These are phyloP conservation scores for Epistrophe eligans DNA, from an alignment of 2,888 invertebrate species.

Conservation along the genomic window DNA sequence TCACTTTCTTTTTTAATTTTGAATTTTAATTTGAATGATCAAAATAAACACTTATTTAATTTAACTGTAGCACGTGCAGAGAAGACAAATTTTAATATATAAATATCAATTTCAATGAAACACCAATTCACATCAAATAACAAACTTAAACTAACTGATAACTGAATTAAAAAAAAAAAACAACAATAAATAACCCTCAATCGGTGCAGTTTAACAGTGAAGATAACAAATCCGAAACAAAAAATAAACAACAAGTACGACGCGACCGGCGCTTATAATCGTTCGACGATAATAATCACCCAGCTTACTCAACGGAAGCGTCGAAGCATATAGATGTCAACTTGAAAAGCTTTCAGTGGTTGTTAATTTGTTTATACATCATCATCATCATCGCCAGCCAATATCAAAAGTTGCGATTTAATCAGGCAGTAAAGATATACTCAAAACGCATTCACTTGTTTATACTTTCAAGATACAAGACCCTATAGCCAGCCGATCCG, in stretches of 20 bases:
- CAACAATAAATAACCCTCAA: slow-evolving; percentile 19
- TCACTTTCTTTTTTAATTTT: neutral
- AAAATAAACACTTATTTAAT: neutral
- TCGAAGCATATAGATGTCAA: slow-evolving; percentile 47
- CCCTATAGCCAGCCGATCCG: neutral
- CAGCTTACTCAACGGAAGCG: slow-evolving; percentile 61
- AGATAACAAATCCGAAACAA: slow-evolving; percentile 29
- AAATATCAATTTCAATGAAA: neutral
- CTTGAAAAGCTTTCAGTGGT: slow-evolving; percentile 51
- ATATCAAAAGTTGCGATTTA: slow-evolving; percentile 34
- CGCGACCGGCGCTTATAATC: slow-evolving; percentile 58
- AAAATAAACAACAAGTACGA: slow-evolving; percentile 45
- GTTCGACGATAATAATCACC: slow-evolving; percentile 56
- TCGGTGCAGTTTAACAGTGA: slow-evolving; percentile 7
- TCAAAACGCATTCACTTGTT: slow-evolving; percentile 19
- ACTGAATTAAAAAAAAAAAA: slow-evolving; percentile 3
- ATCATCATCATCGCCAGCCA: neutral
- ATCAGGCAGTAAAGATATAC: neutral
- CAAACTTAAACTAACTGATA: slow-evolving; percentile 15
- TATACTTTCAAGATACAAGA: neutral
- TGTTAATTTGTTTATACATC: slow-evolving; percentile 28
- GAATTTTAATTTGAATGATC: neutral
- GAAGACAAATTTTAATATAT: neutral
- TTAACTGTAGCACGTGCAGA: slow-evolving; percentile 2
- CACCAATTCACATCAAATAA: neutral